Evolutionary conservation across 2,113 vertebrate genomes (phyloP).

Genomic region (Otocyon megalotis): DNA sequence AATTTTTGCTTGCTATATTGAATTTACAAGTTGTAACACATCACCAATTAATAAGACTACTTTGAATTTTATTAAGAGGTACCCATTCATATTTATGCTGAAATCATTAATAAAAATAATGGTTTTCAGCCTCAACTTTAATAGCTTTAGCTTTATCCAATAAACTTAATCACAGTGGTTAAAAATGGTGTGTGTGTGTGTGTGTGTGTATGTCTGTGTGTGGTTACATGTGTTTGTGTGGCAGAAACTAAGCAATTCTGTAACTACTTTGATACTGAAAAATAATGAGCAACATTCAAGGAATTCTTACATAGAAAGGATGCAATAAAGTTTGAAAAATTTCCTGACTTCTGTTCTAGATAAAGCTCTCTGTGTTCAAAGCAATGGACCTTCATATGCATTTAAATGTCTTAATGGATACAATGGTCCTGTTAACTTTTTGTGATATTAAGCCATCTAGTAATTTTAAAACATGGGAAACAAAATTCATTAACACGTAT

Average conservation of each 20-base stretch:
- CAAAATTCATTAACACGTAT: not conserved
- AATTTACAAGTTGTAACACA: not conserved
- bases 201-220: too few species aligned
- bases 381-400: not conserved
- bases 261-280: not conserved
- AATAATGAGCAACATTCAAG: not conserved
- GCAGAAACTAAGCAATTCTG: not conserved
- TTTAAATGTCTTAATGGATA: not conserved
- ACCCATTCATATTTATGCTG: not conserved
- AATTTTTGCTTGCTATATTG: not conserved
- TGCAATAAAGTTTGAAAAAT: not conserved
- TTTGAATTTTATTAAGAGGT: not conserved
- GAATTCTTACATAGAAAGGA: not conserved
- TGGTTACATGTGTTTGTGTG: not conserved
- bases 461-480: not conserved
- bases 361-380: not conserved
- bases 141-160: not conserved
- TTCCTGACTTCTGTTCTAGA: not conserved
- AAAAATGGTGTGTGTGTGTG: not conserved
- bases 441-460: not conserved
- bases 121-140: not conserved
- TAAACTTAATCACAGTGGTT: not conserved
- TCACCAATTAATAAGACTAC: not conserved
- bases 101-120: not conserved
- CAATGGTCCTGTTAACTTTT: not conserved